phyloP scores from a whole-genome alignment of 2,888 invertebrate genomes.

The Thyatira batis region DNA sequence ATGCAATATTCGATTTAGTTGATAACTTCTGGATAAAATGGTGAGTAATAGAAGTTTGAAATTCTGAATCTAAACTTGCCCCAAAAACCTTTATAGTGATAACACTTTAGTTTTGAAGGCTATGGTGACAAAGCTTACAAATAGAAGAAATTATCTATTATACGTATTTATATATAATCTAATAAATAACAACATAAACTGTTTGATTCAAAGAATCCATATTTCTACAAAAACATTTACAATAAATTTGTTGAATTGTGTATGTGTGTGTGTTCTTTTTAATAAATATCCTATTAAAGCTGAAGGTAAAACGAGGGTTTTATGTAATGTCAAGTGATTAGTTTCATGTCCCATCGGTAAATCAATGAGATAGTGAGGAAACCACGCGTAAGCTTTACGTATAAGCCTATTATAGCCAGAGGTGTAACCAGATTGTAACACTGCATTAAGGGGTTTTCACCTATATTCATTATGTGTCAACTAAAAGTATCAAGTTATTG shows the following conservation, averaged over 20 bases:
- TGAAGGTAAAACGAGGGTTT: neutral
- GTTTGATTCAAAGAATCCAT: too few relatives aligned
- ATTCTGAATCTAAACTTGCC: too few relatives aligned
- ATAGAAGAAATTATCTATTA: too few relatives aligned
- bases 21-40: neutral
- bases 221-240: too few relatives aligned
- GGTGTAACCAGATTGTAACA: conserved; percentile 9
- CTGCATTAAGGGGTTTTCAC: conserved; percentile 22
- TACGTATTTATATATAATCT: too few relatives aligned
- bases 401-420: neutral
- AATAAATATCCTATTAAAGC: neutral
- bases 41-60: too few relatives aligned
- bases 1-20: neutral
- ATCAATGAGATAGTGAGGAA: neutral
- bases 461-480: conserved; percentile 5
- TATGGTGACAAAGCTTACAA: too few relatives aligned
- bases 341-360: neutral
- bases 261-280: too few relatives aligned
- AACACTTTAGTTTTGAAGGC: too few relatives aligned
- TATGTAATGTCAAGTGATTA: neutral
- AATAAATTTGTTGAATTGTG: too few relatives aligned
- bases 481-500: neutral
- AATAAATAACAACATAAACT: too few relatives aligned
- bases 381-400: neutral
- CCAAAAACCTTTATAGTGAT: too few relatives aligned